Base-by-base conservation (phyloP, 2,113 vertebrate genomes). In the Passerina amoena region DNA sequence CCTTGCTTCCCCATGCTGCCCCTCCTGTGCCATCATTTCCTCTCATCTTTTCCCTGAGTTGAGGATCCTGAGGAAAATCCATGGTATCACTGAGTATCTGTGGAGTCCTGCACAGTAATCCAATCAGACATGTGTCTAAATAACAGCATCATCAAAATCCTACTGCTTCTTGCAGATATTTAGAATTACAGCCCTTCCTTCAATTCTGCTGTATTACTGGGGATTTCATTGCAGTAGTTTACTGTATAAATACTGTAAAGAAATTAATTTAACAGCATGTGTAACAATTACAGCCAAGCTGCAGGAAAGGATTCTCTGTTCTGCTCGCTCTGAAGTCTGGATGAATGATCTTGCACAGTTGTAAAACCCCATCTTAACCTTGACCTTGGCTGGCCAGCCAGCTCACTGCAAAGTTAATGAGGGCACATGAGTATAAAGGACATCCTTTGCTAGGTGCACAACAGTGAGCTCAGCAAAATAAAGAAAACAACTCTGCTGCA, bases 351-450 rank as follows among this genome's bases (percentile, higher is more conserved):
- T 42, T n/a, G 40, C 47, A 54, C 22, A 51, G 47, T 4, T 37
- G 4, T 51, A 90, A 42, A 82, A 81, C 23, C 50, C 17, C 56
- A 63, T 44, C 47, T 59, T 80, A 72, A 56, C 48, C 82, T 37
- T 68, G 64, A 75, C 75, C 90, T 86, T 64, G 66, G 25, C 82
- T 77, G 63, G 30, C 23, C 44, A 80, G 70, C 4, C 63, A 88
- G 88, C 90, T 88, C 75, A 10, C 72, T 81, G 72, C 51, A 42
- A 66, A 68, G 51, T 44, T 69, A 38, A 57, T 59, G 30, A 71
- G 61, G 27, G 23, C 18, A 57, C 0, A 0, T 28, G 63, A 0
- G 0, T 20, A 24, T 37, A 40, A 69, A 93, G 71, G 59, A 78
- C 71, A 86, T 59, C 56, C 76, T 61, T 60, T 78, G 85, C 88